Conservation (phyloP, 2,113 vertebrate species). For the Morone chrysops region DNA sequence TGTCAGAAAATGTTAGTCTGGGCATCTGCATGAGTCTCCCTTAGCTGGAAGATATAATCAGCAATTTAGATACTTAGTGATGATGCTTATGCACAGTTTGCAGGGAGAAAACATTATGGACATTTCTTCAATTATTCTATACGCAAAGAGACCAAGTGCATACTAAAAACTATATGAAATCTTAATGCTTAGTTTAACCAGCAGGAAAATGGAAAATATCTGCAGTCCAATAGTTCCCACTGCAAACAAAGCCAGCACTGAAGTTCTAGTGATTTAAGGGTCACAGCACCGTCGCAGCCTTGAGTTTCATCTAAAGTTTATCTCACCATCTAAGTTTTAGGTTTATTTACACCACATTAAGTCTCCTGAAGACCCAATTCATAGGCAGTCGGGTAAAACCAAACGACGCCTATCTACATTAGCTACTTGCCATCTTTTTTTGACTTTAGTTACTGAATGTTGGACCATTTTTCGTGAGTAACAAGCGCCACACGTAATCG, state of each 20-base stretch:
- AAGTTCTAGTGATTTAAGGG: constrained; percentile 11
- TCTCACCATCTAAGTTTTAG: background rate
- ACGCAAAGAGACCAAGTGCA: constrained; percentile 3
- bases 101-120: background rate
- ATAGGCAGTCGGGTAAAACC: background rate
- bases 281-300: background rate
- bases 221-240: constrained; percentile 20
- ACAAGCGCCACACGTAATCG: constrained; percentile 8
- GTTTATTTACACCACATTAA: constrained; percentile 22
- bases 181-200: background rate
- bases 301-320: constrained; percentile 8
- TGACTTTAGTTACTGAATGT: constrained; percentile 5
- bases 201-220: constrained; percentile 10
- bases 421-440: background rate
- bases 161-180: background rate
- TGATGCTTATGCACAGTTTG: constrained; percentile 13
- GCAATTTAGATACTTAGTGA: background rate
- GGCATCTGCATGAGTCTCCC: background rate
- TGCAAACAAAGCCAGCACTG: constrained; percentile 22
- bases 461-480: background rate
- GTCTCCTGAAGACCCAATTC: constrained; percentile 8
- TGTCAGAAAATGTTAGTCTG: constrained; percentile 30
- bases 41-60: constrained; percentile 9
- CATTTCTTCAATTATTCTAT: constrained; percentile 3
- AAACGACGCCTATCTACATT: background rate